phyloP scores from a whole-genome alignment of 2,113 vertebrate species.

The Malurus melanocephalus region DNA sequence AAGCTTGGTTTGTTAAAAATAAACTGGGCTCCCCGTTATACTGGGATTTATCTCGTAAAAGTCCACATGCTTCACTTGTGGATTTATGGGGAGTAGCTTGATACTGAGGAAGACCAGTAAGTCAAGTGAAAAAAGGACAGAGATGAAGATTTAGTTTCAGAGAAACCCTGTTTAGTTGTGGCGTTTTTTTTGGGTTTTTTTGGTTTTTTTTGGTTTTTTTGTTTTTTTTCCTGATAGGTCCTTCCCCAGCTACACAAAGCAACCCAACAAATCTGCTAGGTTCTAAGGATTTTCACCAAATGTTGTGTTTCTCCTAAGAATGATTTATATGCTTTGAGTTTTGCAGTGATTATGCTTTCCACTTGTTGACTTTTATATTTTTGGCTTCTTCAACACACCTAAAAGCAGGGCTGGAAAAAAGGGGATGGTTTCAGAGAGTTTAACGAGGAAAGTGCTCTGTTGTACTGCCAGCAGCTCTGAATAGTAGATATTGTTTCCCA shows the following conservation, averaged over 20 bases:
- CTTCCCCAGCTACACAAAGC: not conserved
- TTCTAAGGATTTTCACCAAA: constrained; percentile 29
- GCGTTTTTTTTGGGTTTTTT: too few relatives aligned
- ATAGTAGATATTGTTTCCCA: constrained; percentile 56
- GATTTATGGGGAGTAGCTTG: not conserved
- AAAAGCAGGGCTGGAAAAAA: constrained; percentile 44
- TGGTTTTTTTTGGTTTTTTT: too few relatives aligned
- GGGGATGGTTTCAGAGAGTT: constrained; percentile 32
- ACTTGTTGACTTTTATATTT: constrained; percentile 54
- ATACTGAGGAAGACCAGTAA: not conserved
- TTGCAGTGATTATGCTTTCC: constrained; percentile 37
- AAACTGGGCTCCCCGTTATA: not conserved
- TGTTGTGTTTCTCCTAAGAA: constrained; percentile 20
- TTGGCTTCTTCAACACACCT: constrained; percentile 49
- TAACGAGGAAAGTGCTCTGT: constrained; percentile 52
- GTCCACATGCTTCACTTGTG: not conserved
- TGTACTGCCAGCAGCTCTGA: constrained; percentile 56
- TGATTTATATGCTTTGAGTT: constrained; percentile 42
- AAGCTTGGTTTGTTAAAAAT: not conserved
- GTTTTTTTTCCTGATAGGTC: not conserved
- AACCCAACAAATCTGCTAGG: not conserved
- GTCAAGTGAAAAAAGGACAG: not conserved
- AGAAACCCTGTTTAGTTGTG: not conserved
- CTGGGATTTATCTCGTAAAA: constrained; percentile 5
- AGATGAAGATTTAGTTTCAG: not conserved